phyloP scores from a whole-genome alignment of 2,113 vertebrate genomes.

The Bagarius yarrelli region DNA sequence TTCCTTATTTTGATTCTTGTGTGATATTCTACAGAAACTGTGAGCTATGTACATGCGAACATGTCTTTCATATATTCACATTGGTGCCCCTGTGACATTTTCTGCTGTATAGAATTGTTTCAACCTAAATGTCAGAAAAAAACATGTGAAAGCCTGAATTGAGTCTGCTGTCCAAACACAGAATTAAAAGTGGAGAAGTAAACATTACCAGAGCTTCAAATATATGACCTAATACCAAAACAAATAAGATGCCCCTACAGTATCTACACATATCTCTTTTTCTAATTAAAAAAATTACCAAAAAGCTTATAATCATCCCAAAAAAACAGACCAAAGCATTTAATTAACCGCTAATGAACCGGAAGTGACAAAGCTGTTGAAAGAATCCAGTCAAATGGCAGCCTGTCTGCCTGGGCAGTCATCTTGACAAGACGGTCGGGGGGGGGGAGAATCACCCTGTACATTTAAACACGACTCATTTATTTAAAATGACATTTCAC shows the following conservation, averaged over 20 bases:
- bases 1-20: neutral
- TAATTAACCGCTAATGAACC: constrained; percentile 25
- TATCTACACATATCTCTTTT: neutral
- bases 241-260: neutral
- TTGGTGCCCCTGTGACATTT: neutral
- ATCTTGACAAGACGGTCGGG: constrained; percentile 1
- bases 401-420: constrained; percentile 23
- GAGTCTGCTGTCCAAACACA: neutral
- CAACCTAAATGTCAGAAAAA: neutral
- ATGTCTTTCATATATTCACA: neutral
- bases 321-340: constrained; percentile 2
- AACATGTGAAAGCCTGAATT: neutral
- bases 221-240: neutral
- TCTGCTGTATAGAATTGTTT: neutral
- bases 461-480: neutral
- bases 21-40: neutral
- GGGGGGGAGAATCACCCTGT: neutral
- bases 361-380: constrained; percentile 27
- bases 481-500: neutral
- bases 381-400: constrained; percentile 32
- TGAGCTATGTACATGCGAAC: neutral
- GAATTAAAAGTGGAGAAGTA: neutral
- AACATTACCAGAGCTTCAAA: neutral
- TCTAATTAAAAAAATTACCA: no score
- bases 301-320: neutral